phyloP scores from a whole-genome alignment of 2,113 vertebrate species.

The Indicator maculatus region DNA sequence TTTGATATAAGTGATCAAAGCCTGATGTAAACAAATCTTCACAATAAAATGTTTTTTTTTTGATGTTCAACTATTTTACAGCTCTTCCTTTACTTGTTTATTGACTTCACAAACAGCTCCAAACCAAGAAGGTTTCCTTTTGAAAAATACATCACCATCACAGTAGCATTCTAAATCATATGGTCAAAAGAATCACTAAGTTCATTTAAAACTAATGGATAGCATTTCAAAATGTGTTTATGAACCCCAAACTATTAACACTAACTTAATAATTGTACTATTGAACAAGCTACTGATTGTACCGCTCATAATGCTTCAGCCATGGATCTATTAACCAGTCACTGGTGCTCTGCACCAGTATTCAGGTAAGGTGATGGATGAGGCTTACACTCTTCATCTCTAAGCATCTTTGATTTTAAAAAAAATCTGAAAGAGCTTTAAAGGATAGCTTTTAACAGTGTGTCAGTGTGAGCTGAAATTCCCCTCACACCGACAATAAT shows the following conservation, averaged over 20 bases:
- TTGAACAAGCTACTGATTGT: background rate
- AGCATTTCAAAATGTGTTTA: background rate
- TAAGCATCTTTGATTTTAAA: background rate
- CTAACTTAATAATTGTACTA: background rate
- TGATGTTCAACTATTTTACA: background rate
- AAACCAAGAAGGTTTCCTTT: background rate
- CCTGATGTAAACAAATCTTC: background rate
- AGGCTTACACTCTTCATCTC: background rate
- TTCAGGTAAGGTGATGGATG: background rate
- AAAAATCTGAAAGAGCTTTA: background rate
- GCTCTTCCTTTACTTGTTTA: background rate
- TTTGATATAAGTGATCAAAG: background rate
- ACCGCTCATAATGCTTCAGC: background rate
- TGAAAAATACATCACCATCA: background rate
- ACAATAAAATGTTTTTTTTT: background rate
- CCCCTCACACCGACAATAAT: no score
- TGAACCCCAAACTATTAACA: background rate
- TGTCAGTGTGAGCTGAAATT: no score
- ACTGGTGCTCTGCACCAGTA: background rate
- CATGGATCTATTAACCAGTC: background rate
- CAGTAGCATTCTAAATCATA: background rate
- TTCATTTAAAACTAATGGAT: background rate
- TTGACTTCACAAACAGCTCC: background rate
- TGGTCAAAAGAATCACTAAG: background rate
- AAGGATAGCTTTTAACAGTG: no score